Conservation (phyloP, 2,113 vertebrate genomes). For the Strix uralensis region DNA sequence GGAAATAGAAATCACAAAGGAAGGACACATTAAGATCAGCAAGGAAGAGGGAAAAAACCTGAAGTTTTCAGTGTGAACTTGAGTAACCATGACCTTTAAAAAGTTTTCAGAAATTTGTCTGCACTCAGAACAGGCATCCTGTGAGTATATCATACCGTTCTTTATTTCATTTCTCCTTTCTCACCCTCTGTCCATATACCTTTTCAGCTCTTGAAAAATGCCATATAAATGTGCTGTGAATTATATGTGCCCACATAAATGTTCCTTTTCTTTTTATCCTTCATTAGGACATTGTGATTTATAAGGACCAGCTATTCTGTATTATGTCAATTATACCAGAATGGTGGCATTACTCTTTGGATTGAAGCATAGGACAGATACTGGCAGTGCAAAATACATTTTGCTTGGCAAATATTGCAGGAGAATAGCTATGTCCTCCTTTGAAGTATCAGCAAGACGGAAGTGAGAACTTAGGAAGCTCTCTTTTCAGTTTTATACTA, state of each 20-base stretch:
- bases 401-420: not conserved
- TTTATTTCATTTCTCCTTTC: conserved; percentile 28
- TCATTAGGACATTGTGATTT: conserved; percentile 52
- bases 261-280: conserved; percentile 47
- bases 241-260: conserved; percentile 20
- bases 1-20: not conserved
- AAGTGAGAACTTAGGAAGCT: not conserved
- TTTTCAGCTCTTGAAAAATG: conserved; percentile 45
- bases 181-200: not conserved
- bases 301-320: not conserved
- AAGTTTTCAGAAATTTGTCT: conserved; percentile 1
- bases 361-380: not conserved
- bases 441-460: not conserved
- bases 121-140: not conserved
- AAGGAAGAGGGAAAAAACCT: not conserved
- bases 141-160: not conserved
- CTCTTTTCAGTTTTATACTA: not conserved
- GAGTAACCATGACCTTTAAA: not conserved
- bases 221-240: conserved; percentile 38
- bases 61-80: not conserved
- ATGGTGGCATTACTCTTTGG: conserved; percentile 22
- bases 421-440: not conserved
- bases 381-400: not conserved
- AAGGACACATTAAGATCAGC: not conserved
- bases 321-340: conserved; percentile 14